These are phyloP conservation scores for Neomonachus schauinslandi DNA, from an alignment of 2,113 vertebrate species.

Conservation along the genomic window DNA sequence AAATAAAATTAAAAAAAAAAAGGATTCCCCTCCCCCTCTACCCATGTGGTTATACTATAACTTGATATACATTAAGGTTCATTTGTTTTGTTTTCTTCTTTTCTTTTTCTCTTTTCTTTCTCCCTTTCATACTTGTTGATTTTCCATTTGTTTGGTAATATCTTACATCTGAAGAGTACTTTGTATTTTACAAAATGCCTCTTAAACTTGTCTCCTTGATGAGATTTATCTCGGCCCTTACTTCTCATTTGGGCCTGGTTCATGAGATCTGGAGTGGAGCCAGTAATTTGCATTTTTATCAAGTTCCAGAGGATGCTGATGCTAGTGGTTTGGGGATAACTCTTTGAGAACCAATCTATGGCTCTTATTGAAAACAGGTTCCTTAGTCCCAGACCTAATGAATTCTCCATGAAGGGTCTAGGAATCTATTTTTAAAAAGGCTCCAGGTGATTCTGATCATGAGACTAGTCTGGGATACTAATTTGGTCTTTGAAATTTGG, in stretches of 20 bases:
- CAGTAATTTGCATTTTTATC: not conserved
- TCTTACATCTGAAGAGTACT: not conserved
- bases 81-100: not conserved
- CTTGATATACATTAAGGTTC: not conserved
- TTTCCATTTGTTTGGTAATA: not conserved
- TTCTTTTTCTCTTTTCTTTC: not conserved
- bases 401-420: not conserved
- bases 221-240: not conserved
- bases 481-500: not conserved
- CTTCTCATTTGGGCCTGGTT: not conserved
- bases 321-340: not conserved
- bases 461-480: not conserved
- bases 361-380: not conserved
- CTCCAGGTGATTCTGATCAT: not conserved
- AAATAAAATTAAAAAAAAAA: too few species aligned
- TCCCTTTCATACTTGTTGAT: not conserved
- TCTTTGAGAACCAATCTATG: not conserved
- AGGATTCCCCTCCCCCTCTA: not conserved
- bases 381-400: not conserved
- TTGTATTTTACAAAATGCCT: not conserved
- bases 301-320: not conserved
- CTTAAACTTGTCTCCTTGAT: not conserved
- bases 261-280: not conserved
- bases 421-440: not conserved
- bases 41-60: not conserved